phyloP scores from a whole-genome alignment of 2,797 vertebrate species.

The Rhinogobio ventralis region DNA sequence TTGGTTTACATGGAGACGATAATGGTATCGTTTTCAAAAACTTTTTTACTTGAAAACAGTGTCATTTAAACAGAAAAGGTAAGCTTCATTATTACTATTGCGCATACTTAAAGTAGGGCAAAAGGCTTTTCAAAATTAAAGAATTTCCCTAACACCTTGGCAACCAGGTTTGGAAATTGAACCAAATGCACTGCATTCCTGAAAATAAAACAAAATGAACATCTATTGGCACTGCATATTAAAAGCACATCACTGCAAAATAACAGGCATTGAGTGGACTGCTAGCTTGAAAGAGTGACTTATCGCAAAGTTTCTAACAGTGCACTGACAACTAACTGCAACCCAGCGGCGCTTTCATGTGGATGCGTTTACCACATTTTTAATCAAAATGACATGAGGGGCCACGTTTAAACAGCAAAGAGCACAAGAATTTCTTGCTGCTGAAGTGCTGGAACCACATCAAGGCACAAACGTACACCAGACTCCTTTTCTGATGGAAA shows the following conservation, averaged over 20 bases:
- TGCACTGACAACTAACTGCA: slow-evolving; percentile 39
- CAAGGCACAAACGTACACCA: slow-evolving; percentile 13
- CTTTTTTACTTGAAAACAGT: neutral
- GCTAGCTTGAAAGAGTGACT: slow-evolving; percentile 40
- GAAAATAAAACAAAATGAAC: neutral
- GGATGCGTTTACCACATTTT: slow-evolving; percentile 47
- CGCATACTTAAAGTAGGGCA: neutral
- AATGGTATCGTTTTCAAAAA: neutral
- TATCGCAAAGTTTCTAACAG: slow-evolving; percentile 35
- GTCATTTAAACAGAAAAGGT: neutral
- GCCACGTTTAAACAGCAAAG: slow-evolving; percentile 44
- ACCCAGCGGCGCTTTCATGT: slow-evolving; percentile 50
- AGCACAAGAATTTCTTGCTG: slow-evolving; percentile 41
- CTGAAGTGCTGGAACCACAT: slow-evolving; percentile 49
- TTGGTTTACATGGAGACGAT: neutral
- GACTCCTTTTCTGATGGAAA: slow-evolving; percentile 33
- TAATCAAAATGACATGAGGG: slow-evolving; percentile 56
- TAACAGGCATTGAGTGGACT: slow-evolving; percentile 1
- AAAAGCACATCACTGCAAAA: slow-evolving; percentile 14
- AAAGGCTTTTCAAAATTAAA: neutral
- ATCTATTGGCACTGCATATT: neutral
- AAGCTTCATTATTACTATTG: neutral
- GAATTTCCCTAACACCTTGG: neutral
- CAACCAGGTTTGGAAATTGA: neutral
- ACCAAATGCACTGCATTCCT: neutral